Evolutionary conservation across 2,797 vertebrate genomes (phyloP).

Genomic region (Catharus ustulatus): DNA sequence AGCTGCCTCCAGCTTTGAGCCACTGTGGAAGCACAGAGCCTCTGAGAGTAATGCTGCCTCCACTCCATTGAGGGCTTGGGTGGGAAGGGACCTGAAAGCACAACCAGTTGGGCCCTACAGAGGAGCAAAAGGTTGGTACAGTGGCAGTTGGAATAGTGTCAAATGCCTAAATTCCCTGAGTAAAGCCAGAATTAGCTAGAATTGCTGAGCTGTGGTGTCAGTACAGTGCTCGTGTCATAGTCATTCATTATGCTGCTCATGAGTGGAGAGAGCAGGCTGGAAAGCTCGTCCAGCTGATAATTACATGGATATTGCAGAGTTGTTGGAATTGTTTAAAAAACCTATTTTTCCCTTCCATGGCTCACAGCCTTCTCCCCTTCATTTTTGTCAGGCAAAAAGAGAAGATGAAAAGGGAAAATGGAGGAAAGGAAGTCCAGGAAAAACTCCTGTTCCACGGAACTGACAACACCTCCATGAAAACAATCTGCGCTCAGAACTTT

Average conservation of each 20-base stretch:
- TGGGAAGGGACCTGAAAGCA: not conserved
- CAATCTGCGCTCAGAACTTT: conserved; percentile 86
- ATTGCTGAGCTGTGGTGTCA: not conserved
- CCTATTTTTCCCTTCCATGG: accelerated
- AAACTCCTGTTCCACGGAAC: conserved; percentile 85
- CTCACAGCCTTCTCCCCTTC: not conserved
- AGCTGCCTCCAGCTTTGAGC: not conserved
- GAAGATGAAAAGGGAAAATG: conserved; percentile 80
- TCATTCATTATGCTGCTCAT: not conserved
- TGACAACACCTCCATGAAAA: not conserved
- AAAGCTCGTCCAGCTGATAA: not conserved
- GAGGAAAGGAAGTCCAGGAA: conserved; percentile 72
- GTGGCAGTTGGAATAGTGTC: not conserved
- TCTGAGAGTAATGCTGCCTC: not conserved
- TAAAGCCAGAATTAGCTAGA: not conserved
- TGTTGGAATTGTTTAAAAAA: not conserved
- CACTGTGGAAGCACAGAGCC: not conserved
- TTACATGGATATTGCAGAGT: not conserved
- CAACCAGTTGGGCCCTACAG: not conserved
- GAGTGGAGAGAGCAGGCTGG: not conserved
- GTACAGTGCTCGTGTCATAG: not conserved
- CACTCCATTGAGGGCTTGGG: not conserved
- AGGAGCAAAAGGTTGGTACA: not conserved
- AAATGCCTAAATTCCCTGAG: not conserved
- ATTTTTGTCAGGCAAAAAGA: conserved; percentile 81